Evolutionary conservation across 1,140 invertebrate species (phyloP).

Genomic region (Tetramorium simillimum): DNA sequence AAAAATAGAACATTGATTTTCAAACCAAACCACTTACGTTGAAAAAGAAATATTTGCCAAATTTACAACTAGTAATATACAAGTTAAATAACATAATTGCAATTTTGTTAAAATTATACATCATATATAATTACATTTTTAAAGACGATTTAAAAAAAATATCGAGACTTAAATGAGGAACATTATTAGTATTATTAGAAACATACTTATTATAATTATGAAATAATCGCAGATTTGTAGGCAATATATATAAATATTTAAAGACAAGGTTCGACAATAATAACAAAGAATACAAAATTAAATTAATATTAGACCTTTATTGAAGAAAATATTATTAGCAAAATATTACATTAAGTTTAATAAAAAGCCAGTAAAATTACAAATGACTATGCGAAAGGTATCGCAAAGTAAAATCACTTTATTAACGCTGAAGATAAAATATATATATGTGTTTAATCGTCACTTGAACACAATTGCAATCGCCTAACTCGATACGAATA

Average conservation of each 20-base stretch:
- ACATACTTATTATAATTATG: conserved; percentile 20
- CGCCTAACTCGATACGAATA: neutral
- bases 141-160: neutral
- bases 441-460: neutral
- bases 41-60: neutral
- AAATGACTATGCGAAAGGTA: neutral
- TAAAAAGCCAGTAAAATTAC: conserved; percentile 8
- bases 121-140: neutral
- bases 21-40: neutral
- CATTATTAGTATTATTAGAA: neutral
- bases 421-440: neutral
- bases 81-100: neutral
- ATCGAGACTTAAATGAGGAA: conserved; percentile 16
- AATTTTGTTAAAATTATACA: neutral
- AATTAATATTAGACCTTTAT: conserved; percentile 31
- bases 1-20: neutral
- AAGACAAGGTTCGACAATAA: neutral
- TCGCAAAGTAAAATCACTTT: neutral
- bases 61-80: neutral
- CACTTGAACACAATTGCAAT: conserved; percentile 38
- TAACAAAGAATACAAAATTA: conserved; percentile 2
- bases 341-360: conserved; percentile 5
- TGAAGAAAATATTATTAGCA: conserved; percentile 26
- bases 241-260: neutral
- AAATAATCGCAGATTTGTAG: neutral